Evolutionary conservation across 2,113 vertebrate species (phyloP).

Genomic region (Stigmatopora nigra): DNA sequence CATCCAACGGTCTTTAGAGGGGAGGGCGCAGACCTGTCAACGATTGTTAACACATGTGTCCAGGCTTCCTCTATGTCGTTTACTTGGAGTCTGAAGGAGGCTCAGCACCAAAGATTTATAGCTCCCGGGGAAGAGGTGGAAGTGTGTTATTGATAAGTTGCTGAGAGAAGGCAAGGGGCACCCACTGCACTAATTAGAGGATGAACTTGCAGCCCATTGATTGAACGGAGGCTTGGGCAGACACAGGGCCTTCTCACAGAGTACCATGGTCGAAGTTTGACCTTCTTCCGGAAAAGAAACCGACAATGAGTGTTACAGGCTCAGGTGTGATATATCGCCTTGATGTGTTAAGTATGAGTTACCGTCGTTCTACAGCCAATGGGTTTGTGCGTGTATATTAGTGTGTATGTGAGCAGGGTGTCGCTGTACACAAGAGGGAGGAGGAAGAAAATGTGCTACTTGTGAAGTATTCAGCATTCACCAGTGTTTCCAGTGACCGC

Average conservation of each 20-base stretch:
- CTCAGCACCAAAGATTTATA: conserved; percentile 68
- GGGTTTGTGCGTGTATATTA: conserved; percentile 8
- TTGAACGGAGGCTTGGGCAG: conserved; percentile 47
- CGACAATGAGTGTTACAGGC: conserved; percentile 7
- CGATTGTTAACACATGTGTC: conserved; percentile 64
- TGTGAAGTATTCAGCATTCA: conserved; percentile 59
- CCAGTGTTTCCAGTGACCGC: conserved; percentile 59
- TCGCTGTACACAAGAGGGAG: conserved; percentile 28
- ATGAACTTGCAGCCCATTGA: conserved; percentile 66
- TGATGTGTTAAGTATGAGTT: conserved; percentile 1
- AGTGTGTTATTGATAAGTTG: conserved; percentile 74
- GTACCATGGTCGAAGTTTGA: conserved; percentile 29
- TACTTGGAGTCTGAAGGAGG: conserved; percentile 53
- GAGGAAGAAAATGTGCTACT: conserved; percentile 31
- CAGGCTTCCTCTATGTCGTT: conserved; percentile 58
- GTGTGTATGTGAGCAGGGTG: conserved; percentile 11
- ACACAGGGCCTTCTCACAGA: conserved; percentile 36
- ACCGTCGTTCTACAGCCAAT: conserved; percentile 8
- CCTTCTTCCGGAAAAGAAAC: conserved; percentile 33
- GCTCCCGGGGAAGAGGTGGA: conserved; percentile 64
- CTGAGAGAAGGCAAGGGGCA: conserved; percentile 55
- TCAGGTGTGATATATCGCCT: conserved; percentile 1
- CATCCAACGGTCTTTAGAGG: conserved; percentile 41
- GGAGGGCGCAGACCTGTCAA: conserved; percentile 48
- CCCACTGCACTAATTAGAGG: conserved; percentile 69